Conservation (phyloP, 2,113 vertebrate species). For the Chitala chitala region DNA sequence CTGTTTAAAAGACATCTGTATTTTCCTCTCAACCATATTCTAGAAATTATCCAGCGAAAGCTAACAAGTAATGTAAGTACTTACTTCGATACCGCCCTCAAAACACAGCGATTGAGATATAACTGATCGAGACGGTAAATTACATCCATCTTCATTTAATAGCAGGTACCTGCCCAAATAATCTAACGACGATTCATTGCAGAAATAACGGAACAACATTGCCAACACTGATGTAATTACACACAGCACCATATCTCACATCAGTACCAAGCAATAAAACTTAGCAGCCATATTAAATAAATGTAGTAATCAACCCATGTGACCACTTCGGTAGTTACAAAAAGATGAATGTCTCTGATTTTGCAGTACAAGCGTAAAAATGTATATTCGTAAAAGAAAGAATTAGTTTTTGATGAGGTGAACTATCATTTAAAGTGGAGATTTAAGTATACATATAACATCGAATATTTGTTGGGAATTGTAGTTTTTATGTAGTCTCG, state of each 20-base stretch:
- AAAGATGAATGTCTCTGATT: neutral
- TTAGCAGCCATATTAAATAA: slow-evolving; percentile 61
- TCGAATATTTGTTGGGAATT: slow-evolving; percentile 25
- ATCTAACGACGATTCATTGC: neutral
- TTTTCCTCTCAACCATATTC: neutral
- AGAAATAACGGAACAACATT: neutral
- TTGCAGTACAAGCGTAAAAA: neutral
- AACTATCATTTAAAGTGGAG: neutral
- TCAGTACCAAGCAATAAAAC: slow-evolving; percentile 6
- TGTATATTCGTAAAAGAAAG: neutral
- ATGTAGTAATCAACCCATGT: slow-evolving; percentile 52
- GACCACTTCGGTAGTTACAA: slow-evolving; percentile 27
- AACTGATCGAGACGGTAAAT: neutral
- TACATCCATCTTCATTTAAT: neutral
- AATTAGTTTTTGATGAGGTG: neutral
- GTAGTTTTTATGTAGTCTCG: slow-evolving; percentile 31
- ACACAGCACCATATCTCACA: neutral
- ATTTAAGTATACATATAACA: neutral
- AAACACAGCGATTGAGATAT: too few relatives aligned
- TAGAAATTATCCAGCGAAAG: neutral
- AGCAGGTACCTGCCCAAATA: neutral
- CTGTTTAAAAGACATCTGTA: neutral
- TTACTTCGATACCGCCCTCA: neutral
- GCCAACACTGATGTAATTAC: neutral
- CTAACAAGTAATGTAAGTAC: neutral